These are phyloP conservation scores for Corvus cornix DNA, from an alignment of 2,113 vertebrate genomes.

Conservation along the genomic window DNA sequence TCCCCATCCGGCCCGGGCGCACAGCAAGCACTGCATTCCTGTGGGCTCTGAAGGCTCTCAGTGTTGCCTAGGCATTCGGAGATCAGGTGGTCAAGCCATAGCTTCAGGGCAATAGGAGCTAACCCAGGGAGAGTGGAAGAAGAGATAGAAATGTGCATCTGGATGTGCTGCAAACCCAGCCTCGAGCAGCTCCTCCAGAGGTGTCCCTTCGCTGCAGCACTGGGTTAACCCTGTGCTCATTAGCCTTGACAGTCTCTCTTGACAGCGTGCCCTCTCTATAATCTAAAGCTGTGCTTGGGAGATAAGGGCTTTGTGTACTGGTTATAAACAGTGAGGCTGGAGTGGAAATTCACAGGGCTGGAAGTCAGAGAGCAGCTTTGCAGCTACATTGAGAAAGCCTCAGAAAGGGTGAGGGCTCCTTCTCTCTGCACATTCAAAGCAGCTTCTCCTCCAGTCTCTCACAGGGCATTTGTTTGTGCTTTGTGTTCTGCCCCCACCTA, in stretches of 20 bases:
- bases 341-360: conserved; percentile 33
- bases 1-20: accelerated
- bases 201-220: background rate
- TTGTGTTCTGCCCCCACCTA: conserved; percentile 3
- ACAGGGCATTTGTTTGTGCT: background rate
- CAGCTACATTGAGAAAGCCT: background rate
- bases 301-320: conserved; percentile 48
- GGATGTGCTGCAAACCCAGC: background rate
- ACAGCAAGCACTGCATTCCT: accelerated
- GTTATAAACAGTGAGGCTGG: conserved; percentile 39
- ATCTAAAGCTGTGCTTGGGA: conserved; percentile 48
- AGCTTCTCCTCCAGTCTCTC: background rate
- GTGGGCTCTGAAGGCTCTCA: background rate
- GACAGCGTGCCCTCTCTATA: conserved; percentile 6
- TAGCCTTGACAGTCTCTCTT: conserved; percentile 44
- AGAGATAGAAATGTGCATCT: background rate
- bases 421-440: background rate
- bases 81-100: background rate
- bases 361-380: conserved; percentile 19
- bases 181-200: background rate
- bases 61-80: background rate
- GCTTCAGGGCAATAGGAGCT: background rate
- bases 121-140: background rate
- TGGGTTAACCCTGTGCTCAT: conserved; percentile 16
- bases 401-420: background rate